Evolutionary conservation across 2,888 invertebrate species (phyloP).

Genomic region (Azorinus chamasolen): DNA sequence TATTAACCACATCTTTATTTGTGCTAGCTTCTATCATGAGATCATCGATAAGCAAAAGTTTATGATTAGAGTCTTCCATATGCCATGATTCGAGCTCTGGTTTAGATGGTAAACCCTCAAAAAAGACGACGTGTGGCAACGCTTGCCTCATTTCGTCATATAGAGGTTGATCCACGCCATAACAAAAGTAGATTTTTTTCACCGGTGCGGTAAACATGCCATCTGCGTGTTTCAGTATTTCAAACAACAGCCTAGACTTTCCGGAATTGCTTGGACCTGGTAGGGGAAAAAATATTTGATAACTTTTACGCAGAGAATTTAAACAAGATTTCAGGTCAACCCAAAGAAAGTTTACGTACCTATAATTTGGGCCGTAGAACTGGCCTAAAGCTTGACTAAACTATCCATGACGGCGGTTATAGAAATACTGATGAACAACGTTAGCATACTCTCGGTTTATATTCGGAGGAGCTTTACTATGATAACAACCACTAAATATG

Average conservation of each 20-base stretch:
- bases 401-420: slow-evolving; percentile 25
- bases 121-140: slow-evolving; percentile 18
- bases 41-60: slow-evolving; percentile 41
- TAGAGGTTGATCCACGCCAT: slow-evolving; percentile 26
- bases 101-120: slow-evolving; percentile 33
- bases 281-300: background rate
- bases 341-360: background rate
- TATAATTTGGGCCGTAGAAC: slow-evolving; percentile 12
- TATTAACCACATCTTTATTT: slow-evolving; percentile 25
- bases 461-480: no score
- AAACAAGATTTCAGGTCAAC: background rate
- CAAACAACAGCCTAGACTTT: slow-evolving; percentile 13
- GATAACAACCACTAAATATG: no score
- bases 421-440: no score
- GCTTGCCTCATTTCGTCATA: slow-evolving; percentile 25
- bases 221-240: slow-evolving; percentile 11
- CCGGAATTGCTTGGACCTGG: slow-evolving; percentile 19
- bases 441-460: no score
- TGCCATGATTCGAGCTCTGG: slow-evolving; percentile 24
- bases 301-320: background rate
- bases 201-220: slow-evolving; percentile 19
- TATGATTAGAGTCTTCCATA: slow-evolving; percentile 20
- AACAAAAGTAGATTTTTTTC: slow-evolving; percentile 14
- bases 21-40: no score
- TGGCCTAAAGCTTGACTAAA: slow-evolving; percentile 9